phyloP scores from a whole-genome alignment of 2,888 invertebrate genomes.

The Steinernema carpocapsae region DNA sequence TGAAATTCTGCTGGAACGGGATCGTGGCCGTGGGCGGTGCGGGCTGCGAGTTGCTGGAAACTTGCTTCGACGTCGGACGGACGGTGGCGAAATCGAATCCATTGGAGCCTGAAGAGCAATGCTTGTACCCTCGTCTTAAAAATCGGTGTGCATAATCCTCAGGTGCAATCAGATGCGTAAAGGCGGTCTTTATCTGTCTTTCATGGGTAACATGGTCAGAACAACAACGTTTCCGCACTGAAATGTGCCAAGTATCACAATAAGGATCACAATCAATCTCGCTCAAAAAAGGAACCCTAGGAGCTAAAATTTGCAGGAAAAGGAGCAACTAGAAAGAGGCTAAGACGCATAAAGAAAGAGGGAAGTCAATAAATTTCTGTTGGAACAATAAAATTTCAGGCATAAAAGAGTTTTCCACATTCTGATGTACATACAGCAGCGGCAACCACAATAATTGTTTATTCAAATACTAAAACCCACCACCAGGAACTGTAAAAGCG shows the following conservation, averaged over 20 bases:
- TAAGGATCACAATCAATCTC: constrained; percentile 17
- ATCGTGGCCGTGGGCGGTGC: constrained; percentile 17
- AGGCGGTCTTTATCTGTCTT: background rate
- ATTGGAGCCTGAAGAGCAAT: constrained; percentile 17
- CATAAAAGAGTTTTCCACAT: background rate
- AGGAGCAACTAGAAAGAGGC: constrained; percentile 17
- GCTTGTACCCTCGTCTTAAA: background rate
- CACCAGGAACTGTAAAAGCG: constrained; percentile 30
- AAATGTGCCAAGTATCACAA: constrained; percentile 24
- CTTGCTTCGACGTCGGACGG: constrained; percentile 1
- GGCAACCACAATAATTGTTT: constrained; percentile 14
- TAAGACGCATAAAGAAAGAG: background rate
- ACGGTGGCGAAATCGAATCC: constrained; percentile 26
- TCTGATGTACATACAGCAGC: constrained; percentile 31
- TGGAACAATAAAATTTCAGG: background rate
- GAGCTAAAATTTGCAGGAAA: background rate
- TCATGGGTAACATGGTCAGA: background rate
- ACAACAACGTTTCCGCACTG: constrained; percentile 4
- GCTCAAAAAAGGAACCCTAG: background rate
- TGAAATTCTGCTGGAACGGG: constrained; percentile 32
- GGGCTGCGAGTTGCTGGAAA: background rate
- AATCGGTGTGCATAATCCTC: background rate
- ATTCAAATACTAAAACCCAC: constrained; percentile 31
- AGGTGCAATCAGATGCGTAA: background rate
- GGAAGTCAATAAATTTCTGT: constrained; percentile 1